Evolutionary conservation across 2,113 vertebrate species (phyloP), one percentile per base, ranked within the genome.

Genomic region (Ceuthmochares aereus): DNA sequence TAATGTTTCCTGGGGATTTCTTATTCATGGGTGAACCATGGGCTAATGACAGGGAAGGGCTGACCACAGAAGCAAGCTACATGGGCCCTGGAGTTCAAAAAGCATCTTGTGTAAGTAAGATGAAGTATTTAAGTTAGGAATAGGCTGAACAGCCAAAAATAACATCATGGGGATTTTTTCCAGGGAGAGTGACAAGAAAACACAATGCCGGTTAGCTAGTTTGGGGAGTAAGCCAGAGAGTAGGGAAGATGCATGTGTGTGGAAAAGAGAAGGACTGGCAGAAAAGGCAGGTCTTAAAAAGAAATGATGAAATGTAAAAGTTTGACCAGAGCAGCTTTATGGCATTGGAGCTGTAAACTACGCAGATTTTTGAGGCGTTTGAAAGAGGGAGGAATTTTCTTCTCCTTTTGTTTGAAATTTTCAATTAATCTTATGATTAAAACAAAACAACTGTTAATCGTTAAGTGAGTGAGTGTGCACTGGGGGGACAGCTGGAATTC

Each of bases 21-120:
- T 79, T 2, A 2, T 47, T 29, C 0, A 0, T 67, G 16, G 2
- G 6, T 68, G 62, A 76, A 36, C 21, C 8, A 45, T 18, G 32
- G 29, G 32, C 34, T 85, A 37, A 23, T 22, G 55, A 34, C 32
- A 37, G 19, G 42, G 29, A 49, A 30, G 26, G 7, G 30, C 1
- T 55, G 59, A 82, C 21, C 30, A 25, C 14, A 64, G 66, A 69
- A 84, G 27, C 12, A 34, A 52, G 14, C 14, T 37, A 7, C 68
- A 25, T 51, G 42, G 32, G 19, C 30, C 20, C 47, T 52, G 17
- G 17, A 78, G 30, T 54, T 85, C 20, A 63, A 20, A 32, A 78
- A 69, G 40, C 45, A 14, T 37, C 16, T 74, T 83, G 10, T 45
- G 16, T 75, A 66, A 66, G 51, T 23, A 37, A 5, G 22, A 7